Evolutionary conservation across 2,888 invertebrate species (phyloP), one percentile per base, ranked within the genome.

Genomic region (Acronicta psi): DNA sequence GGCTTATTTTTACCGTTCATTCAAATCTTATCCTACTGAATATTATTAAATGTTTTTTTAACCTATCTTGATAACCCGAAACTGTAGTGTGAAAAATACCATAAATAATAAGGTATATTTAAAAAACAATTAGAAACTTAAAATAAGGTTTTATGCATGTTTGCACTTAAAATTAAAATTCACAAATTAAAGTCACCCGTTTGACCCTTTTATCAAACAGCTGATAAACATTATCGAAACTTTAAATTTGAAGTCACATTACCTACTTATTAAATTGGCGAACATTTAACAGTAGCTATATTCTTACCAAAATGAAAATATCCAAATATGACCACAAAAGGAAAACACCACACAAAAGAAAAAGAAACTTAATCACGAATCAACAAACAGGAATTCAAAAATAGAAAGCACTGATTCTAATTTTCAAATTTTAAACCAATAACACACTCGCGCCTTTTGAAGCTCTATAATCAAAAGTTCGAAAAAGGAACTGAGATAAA

Each of bases 291-390:
- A 23, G 2, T 14, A 34, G 34, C 5, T 38, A 0, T n/a, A 41
- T 29, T 73, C 75, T 77, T 77, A 75, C 78, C 75, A 34, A 62
- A 56, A 63, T 46, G 40, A 23, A 59, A 72, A 59, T 60, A 69
- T 69, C 75, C 78, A 73, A 77, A 73, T 73, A 75, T 63, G 69
- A 77, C 65, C 78, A 69, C 62, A 55, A 50, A 59, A 41, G 36
- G 8, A 17, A 51, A 54, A 41, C 75, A 74, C 75, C 53, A 29
- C 68, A 77, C 77, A 44, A 8, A 54, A 18, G 38, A 37, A 46
- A 43, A 43, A 63, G 43, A 36, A 49, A 49, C 8, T 2, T n/a
- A 11, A 42, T 31, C 45, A 55, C 43, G 11, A 47, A 58, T 42
- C 17, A 59, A 51, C 29, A 16, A 54, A 59, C 29, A 36, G 38